A percentile compares a stretch with the other conserved stretches of the same genome.
These are phyloP conservation scores for Catalaphyllia jardinei DNA, from an alignment of 64 coral and sea anemone genomes.

Conservation along the genomic window DNA sequence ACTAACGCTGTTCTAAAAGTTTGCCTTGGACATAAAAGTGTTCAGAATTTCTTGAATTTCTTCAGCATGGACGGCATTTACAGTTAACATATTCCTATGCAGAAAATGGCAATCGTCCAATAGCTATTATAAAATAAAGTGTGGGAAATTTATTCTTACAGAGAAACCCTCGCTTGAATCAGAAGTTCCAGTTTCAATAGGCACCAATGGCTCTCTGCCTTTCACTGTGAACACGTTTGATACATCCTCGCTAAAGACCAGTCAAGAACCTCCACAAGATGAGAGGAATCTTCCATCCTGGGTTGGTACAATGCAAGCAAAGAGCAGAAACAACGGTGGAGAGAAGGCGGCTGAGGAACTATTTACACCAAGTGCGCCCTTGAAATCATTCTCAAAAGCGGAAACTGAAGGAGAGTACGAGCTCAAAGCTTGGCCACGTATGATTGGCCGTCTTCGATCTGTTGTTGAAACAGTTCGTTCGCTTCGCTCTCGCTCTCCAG, in stretches of 20 bases:
- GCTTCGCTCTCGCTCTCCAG: not conserved
- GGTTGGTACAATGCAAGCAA: not conserved
- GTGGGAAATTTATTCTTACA: not conserved
- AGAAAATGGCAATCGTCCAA: too few relatives aligned
- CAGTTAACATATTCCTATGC: too few relatives aligned
- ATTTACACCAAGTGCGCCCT: not conserved
- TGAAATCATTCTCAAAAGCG: not conserved
- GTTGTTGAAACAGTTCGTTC: constrained; percentile 23
- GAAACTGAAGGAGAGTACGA: not conserved
- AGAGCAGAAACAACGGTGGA: not conserved
- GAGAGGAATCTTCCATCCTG: not conserved
- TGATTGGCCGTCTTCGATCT: not conserved
- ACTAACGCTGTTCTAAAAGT: too few relatives aligned
- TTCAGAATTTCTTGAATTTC: too few relatives aligned
- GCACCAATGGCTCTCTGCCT: not conserved
- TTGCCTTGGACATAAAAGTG: too few relatives aligned
- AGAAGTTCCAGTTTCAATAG: not conserved
- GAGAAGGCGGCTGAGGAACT: not conserved
- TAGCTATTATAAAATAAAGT: not conserved
- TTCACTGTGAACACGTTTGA: not conserved
- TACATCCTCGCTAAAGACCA: not conserved
- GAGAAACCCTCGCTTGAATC: not conserved
- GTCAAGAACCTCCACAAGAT: not conserved
- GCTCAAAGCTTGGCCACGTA: constrained; percentile 19
- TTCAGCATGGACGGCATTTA: too few relatives aligned